Percentiles rank a stretch among this genome's conserved stretches.
These are phyloP conservation scores for Agrochola lota DNA, from an alignment of 2,888 invertebrate genomes.

Conservation along the genomic window DNA sequence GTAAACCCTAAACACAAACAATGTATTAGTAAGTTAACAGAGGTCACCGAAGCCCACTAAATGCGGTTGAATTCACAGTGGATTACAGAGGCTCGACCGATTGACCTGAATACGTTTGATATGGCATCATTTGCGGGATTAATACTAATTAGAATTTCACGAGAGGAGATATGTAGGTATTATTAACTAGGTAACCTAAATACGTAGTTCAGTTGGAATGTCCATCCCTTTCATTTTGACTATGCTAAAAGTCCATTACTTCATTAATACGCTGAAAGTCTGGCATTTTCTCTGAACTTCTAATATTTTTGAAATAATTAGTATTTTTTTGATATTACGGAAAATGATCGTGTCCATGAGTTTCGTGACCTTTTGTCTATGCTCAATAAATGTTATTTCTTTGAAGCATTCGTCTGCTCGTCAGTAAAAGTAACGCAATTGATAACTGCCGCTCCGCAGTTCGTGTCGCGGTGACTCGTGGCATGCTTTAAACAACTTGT, in stretches of 20 bases:
- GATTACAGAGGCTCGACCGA: conserved; percentile 5
- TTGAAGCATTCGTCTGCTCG: background rate
- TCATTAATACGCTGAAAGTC: too few relatives aligned
- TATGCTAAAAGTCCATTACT: background rate
- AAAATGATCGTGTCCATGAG: background rate
- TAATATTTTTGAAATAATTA: background rate
- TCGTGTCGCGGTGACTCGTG: background rate
- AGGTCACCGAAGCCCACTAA: background rate
- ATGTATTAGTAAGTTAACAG: conserved; percentile 2
- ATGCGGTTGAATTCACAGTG: conserved; percentile 1
- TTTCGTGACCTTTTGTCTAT: background rate
- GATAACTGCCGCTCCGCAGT: background rate
- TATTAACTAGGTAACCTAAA: background rate
- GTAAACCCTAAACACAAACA: background rate
- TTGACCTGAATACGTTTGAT: conserved; percentile 36
- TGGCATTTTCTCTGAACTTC: background rate
- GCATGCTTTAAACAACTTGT: background rate
- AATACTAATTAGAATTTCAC: conserved; percentile 20
- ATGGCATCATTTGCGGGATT: conserved; percentile 34
- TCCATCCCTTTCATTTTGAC: background rate
- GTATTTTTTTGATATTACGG: background rate
- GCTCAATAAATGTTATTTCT: background rate
- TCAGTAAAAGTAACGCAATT: background rate
- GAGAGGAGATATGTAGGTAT: conserved; percentile 5
- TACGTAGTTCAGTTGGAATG: background rate